Conservation (phyloP, 1,140 invertebrate genomes). For the Asobara japonica region DNA sequence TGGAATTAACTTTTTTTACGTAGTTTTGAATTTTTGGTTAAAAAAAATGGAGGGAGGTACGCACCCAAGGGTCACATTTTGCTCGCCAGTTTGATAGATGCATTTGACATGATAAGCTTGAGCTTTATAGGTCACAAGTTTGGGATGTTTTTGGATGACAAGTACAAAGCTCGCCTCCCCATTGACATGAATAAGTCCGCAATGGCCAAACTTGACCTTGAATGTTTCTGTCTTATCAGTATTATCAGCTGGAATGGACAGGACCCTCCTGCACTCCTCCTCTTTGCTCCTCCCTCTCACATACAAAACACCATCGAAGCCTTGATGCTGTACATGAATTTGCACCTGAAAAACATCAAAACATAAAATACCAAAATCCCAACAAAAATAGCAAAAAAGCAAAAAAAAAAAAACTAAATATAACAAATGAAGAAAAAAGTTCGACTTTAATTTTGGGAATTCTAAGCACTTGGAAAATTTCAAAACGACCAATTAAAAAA, state of each 20-base stretch:
- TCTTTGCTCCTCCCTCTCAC: constrained; percentile 95
- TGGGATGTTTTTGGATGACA: constrained; percentile 95
- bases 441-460: too few relatives aligned
- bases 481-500: too few relatives aligned
- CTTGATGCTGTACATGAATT: constrained; percentile 80
- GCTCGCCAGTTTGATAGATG: constrained; percentile 92
- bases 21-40: too few relatives aligned
- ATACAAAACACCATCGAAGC: constrained; percentile 91
- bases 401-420: too few relatives aligned
- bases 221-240: constrained; percentile 80
- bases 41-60: too few relatives aligned
- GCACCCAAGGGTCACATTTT: constrained; percentile 92
- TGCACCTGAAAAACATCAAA: too few relatives aligned
- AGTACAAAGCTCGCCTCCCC: constrained; percentile 91
- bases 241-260: constrained; percentile 76
- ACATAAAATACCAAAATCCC: too few relatives aligned
- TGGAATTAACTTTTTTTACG: too few relatives aligned
- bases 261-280: constrained; percentile 84
- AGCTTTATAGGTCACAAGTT: constrained; percentile 92
- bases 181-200: constrained; percentile 90
- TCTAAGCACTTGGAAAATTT: too few relatives aligned
- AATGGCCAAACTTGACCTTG: constrained; percentile 91
- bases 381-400: too few relatives aligned
- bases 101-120: constrained; percentile 96
- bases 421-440: too few relatives aligned